phyloP scores from a whole-genome alignment of 2,113 vertebrate species.

The Gobio gobio region DNA sequence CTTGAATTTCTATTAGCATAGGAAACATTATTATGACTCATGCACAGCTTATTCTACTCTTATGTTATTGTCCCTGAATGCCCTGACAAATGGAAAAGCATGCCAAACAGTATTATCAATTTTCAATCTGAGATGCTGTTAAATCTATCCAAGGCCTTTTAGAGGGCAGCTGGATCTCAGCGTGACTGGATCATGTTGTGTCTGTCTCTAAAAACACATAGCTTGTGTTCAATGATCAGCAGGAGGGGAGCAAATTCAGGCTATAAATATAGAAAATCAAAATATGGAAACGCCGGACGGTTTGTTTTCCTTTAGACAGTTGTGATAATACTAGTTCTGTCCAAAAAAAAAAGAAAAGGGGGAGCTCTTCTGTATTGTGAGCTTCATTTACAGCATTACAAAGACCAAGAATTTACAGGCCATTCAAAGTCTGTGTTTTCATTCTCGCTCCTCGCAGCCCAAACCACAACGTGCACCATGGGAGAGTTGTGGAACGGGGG shows the following conservation, averaged over 20 bases:
- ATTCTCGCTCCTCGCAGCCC: neutral
- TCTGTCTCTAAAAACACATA: constrained; percentile 9
- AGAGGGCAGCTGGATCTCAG: constrained; percentile 45
- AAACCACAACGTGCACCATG: constrained; percentile 4
- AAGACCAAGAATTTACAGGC: neutral
- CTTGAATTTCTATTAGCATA: neutral
- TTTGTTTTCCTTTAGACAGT: neutral
- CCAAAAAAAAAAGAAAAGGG: neutral
- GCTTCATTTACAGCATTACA: constrained; percentile 16
- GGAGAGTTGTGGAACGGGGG: constrained; percentile 5
- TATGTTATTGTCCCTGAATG: neutral
- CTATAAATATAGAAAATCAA: constrained; percentile 19
- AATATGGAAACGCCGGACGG: neutral
- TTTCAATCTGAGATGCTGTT: neutral
- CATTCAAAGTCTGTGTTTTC: constrained; percentile 7
- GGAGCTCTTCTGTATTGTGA: neutral
- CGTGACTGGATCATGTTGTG: constrained; percentile 3
- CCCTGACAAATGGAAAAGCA: neutral
- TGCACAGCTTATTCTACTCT: neutral
- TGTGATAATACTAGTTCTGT: neutral
- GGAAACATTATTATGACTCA: neutral
- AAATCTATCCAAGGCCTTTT: constrained; percentile 21
- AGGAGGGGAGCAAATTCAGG: neutral
- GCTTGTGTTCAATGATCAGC: neutral
- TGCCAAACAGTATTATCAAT: neutral